A percentile compares a stretch with the other conserved stretches of the same genome.
phyloP scores from a whole-genome alignment of 2,888 invertebrate species.

The Drosophila paramelanica region DNA sequence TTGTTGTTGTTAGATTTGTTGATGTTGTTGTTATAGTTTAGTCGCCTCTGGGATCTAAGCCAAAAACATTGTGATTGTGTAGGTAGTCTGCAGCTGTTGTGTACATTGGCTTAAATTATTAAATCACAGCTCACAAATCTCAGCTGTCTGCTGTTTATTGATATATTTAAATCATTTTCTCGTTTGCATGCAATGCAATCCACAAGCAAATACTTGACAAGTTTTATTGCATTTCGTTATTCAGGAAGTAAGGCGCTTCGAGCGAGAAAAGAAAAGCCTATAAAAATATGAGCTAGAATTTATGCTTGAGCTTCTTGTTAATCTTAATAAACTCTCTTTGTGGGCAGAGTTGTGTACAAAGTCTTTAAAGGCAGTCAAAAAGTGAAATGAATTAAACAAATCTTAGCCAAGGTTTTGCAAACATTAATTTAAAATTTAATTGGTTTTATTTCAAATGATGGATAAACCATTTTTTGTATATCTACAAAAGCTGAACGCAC shows the following conservation, averaged over 20 bases:
- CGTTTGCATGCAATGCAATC: not conserved
- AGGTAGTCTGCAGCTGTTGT: conserved; percentile 27
- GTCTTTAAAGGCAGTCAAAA: not conserved
- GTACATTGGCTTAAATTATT: conserved; percentile 27
- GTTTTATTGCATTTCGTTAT: not conserved
- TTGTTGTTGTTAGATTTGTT: conserved; percentile 4
- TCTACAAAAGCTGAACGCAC: too few species aligned
- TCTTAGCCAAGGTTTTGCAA: too few species aligned
- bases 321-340: not conserved
- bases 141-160: conserved; percentile 5
- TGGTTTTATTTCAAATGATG: too few species aligned
- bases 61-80: conserved; percentile 35
- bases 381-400: too few species aligned
- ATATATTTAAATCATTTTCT: conserved; percentile 2
- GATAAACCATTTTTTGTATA: too few species aligned
- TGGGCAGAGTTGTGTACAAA: not conserved
- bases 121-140: conserved; percentile 3
- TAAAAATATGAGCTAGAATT: not conserved
- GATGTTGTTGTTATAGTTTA: conserved; percentile 21
- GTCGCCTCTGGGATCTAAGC: conserved; percentile 36
- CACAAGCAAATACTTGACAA: conserved; percentile 12
- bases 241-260: not conserved
- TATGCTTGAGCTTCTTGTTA: not conserved
- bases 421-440: too few species aligned
- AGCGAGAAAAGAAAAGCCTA: not conserved